phyloP scores from a whole-genome alignment of 30 jellyfish, hydroid and myxozoan genomes.

The Nemopilema nomurai region DNA sequence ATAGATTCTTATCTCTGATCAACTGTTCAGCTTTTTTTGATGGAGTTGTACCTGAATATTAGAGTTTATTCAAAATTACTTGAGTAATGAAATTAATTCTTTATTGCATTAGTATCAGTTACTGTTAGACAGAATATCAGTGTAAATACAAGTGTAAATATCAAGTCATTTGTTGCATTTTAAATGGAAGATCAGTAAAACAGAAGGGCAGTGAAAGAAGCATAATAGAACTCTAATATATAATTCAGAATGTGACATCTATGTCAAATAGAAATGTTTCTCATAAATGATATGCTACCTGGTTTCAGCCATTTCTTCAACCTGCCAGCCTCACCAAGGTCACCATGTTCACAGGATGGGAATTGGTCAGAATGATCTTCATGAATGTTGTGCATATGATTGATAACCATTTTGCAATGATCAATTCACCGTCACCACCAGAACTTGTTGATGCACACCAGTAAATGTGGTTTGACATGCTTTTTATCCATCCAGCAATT shows the following conservation, averaged over 20 bases:
- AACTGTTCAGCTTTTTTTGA: not conserved
- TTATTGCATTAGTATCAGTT: not conserved
- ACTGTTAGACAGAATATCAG: not conserved
- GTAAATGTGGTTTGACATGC: slow-evolving; percentile 16
- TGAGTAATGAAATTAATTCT: not conserved
- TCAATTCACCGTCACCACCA: slow-evolving; percentile 10
- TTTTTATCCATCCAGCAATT: not conserved
- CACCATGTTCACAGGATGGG: slow-evolving; percentile 17
- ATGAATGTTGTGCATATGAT: slow-evolving; percentile 6
- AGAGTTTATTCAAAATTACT: not conserved
- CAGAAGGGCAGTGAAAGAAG: not conserved
- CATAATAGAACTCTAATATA: not conserved
- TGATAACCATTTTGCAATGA: slow-evolving; percentile 5
- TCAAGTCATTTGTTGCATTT: not conserved
- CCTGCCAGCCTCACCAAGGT: slow-evolving; percentile 11
- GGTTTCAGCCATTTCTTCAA: slow-evolving; percentile 15
- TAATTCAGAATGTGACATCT: not conserved
- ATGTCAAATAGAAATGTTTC: not conserved
- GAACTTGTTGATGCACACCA: slow-evolving; percentile 13
- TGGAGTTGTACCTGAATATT: not conserved
- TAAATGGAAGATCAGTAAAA: not conserved
- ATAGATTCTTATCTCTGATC: not conserved
- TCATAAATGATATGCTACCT: not conserved
- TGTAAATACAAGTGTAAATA: not conserved
- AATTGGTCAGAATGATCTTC: not conserved